A percentile compares a stretch with the other conserved stretches of the same genome.
Conservation (phyloP, 2,797 vertebrate genomes). For the Girardinus metallicus region DNA sequence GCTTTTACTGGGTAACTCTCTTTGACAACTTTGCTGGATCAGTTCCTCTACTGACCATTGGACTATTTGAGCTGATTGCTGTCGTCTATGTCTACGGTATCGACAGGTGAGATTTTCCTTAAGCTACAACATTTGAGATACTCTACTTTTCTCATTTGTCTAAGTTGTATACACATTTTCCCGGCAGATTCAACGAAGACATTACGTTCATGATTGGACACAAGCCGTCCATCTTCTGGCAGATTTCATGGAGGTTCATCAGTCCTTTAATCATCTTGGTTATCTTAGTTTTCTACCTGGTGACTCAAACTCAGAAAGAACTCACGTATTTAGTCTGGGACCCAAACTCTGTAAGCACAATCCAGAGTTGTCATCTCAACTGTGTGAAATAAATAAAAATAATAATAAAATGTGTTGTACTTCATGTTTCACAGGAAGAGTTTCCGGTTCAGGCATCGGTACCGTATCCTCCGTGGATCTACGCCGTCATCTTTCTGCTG, state of each 20-base stretch:
- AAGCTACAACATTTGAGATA: neutral
- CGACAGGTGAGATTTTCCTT: constrained; percentile 62
- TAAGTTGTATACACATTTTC: neutral
- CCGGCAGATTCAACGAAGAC: constrained; percentile 87
- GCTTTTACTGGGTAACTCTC: constrained; percentile 93
- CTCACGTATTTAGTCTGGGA: constrained; percentile 87
- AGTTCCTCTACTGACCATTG: constrained; percentile 89
- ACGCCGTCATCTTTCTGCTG: constrained; percentile 82
- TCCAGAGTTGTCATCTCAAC: neutral
- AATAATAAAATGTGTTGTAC: neutral
- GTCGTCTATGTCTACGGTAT: constrained; percentile 90
- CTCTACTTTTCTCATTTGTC: neutral
- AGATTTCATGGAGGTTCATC: constrained; percentile 85
- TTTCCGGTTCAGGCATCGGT: constrained; percentile 59
- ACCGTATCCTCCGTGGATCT: constrained; percentile 83
- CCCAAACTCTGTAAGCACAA: constrained; percentile 81
- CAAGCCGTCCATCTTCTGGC: constrained; percentile 91
- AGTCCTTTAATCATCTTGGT: constrained; percentile 88
- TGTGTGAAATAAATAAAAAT: neutral
- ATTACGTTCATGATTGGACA: constrained; percentile 90
- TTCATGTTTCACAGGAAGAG: constrained; percentile 52
- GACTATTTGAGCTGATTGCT: constrained; percentile 89
- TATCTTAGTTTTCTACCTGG: constrained; percentile 89
- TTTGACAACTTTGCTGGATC: constrained; percentile 92
- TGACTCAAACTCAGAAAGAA: constrained; percentile 77